phyloP scores from a whole-genome alignment of 2,113 vertebrate genomes.

The Semnornis frantzii region DNA sequence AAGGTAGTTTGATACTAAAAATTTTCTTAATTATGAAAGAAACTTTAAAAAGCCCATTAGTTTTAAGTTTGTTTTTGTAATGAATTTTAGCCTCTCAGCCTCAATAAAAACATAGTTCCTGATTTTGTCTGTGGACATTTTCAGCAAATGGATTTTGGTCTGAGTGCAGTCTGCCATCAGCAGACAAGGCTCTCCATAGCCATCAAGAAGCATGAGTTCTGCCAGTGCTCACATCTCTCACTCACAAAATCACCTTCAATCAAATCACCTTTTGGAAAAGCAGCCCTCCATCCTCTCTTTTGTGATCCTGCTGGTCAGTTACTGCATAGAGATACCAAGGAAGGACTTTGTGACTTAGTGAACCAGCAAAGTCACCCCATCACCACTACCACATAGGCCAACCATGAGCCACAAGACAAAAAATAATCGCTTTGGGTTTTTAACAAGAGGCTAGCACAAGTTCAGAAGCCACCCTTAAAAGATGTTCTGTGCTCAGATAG shows the following conservation, averaged over 20 bases:
- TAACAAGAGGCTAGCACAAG: neutral
- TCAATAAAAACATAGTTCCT: neutral
- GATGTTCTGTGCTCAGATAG: neutral
- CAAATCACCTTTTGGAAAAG: neutral
- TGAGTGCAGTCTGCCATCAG: neutral
- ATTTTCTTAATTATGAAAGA: neutral
- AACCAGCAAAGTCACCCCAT: accelerated
- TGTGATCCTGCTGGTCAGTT: neutral
- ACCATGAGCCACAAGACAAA: neutral
- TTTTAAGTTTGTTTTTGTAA: neutral
- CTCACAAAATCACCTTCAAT: neutral
- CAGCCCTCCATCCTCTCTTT: neutral
- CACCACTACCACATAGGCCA: neutral
- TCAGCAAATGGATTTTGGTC: neutral
- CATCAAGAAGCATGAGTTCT: neutral
- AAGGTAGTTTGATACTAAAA: neutral
- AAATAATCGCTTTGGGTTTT: neutral
- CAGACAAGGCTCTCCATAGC: accelerated
- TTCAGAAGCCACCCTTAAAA: neutral
- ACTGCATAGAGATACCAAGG: neutral
- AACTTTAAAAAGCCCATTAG: neutral
- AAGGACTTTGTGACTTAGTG: neutral
- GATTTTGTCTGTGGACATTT: neutral
- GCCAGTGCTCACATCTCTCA: neutral
- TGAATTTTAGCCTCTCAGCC: neutral